Evolutionary conservation across 2,888 invertebrate genomes (phyloP).

Genomic region (Sarcophaga subvicina): DNA sequence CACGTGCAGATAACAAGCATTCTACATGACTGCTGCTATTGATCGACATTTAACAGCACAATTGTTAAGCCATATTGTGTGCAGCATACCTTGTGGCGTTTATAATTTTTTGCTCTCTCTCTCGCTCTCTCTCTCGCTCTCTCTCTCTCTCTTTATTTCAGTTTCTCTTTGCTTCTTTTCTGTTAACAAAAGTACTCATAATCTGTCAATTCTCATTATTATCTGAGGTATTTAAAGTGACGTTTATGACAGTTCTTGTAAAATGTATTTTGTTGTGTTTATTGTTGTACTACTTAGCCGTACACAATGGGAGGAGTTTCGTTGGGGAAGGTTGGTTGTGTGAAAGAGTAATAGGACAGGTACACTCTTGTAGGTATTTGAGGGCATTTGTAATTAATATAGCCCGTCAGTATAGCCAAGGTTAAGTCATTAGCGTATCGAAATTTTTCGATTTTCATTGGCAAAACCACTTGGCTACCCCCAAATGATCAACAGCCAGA

Average conservation of each 20-base stretch:
- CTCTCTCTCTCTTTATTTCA: too few relatives aligned
- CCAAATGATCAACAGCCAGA: too few relatives aligned
- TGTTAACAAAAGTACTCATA: constrained; percentile 20
- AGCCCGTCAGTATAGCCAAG: too few relatives aligned
- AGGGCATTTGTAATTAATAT: too few relatives aligned
- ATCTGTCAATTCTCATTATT: constrained; percentile 61
- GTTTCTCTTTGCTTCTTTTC: background rate
- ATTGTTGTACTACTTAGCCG: background rate
- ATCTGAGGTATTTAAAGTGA: constrained; percentile 44
- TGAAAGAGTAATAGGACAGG: too few relatives aligned
- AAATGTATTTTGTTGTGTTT: constrained; percentile 5
- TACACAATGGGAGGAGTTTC: too few relatives aligned
- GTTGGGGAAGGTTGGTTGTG: too few relatives aligned
- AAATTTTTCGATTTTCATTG: too few relatives aligned
- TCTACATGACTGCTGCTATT: background rate
- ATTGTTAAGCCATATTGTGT: background rate
- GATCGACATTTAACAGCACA: background rate
- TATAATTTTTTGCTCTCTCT: background rate
- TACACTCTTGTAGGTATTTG: too few relatives aligned
- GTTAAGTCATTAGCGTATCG: too few relatives aligned
- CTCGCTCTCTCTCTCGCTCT: too few relatives aligned
- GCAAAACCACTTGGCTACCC: too few relatives aligned
- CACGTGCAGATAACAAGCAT: background rate
- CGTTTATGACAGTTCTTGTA: constrained; percentile 41
- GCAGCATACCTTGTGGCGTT: constrained; percentile 25